Conservation (phyloP, 2,888 invertebrate genomes). For the Epicampocera succincta region DNA sequence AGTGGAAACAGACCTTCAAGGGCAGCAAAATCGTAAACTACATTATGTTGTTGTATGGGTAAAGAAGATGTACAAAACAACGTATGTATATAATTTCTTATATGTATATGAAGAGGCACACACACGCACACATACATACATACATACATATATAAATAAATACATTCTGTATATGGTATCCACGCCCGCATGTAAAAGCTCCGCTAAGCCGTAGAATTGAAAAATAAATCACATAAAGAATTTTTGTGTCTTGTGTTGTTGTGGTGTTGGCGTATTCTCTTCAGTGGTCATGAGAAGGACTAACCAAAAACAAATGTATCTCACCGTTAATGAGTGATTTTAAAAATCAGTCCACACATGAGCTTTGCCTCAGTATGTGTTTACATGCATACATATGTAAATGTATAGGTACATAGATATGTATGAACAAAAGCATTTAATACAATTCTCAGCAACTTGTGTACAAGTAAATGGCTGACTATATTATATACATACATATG, state of each 20-base stretch:
- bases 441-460: background rate
- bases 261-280: slow-evolving; percentile 28
- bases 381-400: background rate
- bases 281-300: slow-evolving; percentile 57
- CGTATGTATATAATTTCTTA: background rate
- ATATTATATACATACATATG: background rate
- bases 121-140: background rate
- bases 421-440: background rate
- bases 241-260: background rate
- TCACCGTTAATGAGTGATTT: slow-evolving; percentile 60
- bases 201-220: slow-evolving; percentile 6
- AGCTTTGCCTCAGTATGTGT: background rate
- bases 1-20: slow-evolving; percentile 57
- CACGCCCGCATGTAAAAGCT: slow-evolving; percentile 51
- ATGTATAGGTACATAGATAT: too few relatives aligned
- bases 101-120: background rate
- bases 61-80: background rate
- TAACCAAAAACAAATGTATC: slow-evolving; percentile 50
- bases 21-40: slow-evolving; percentile 54
- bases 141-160: too few relatives aligned
- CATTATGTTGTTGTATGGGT: slow-evolving; percentile 19
- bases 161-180: slow-evolving; percentile 12
- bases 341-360: slow-evolving; percentile 2
- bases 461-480: slow-evolving; percentile 14
- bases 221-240: slow-evolving; percentile 13